Conservation (phyloP, 2,797 vertebrate genomes). For the Graptemys geographica region DNA sequence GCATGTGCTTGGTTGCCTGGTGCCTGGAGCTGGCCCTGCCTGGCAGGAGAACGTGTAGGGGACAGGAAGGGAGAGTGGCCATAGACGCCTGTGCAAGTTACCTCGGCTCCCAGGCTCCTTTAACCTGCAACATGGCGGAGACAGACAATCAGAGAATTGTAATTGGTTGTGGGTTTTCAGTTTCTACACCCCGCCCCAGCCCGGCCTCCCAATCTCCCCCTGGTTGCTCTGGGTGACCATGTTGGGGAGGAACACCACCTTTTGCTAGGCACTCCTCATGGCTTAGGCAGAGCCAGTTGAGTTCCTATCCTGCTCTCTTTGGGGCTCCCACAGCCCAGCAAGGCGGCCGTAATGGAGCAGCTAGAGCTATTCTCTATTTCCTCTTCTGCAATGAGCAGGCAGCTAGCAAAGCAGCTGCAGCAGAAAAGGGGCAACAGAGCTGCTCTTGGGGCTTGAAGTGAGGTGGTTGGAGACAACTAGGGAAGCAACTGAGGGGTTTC, state of each 20-base stretch:
- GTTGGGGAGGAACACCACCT: background rate
- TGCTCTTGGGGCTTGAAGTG: background rate
- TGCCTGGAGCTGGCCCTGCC: background rate
- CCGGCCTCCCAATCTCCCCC: background rate
- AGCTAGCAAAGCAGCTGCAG: background rate
- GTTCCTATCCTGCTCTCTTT: background rate
- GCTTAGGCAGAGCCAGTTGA: background rate
- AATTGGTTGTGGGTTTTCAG: background rate
- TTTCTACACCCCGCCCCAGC: background rate
- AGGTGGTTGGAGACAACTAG: background rate
- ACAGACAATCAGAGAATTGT: background rate
- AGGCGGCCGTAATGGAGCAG: background rate
- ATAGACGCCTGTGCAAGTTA: background rate
- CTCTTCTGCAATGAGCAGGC: background rate
- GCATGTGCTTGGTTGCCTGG: no score
- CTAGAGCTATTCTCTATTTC: background rate
- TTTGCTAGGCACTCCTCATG: background rate
- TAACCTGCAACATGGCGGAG: background rate
- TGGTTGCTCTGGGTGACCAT: background rate
- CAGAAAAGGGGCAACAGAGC: background rate
- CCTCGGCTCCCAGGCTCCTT: no score
- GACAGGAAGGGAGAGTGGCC: background rate
- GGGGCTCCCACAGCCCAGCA: background rate
- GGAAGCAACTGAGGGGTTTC: background rate
- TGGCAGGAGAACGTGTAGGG: background rate